Conservation (phyloP, 1,140 invertebrate genomes). For the Diabrotica virgifera region DNA sequence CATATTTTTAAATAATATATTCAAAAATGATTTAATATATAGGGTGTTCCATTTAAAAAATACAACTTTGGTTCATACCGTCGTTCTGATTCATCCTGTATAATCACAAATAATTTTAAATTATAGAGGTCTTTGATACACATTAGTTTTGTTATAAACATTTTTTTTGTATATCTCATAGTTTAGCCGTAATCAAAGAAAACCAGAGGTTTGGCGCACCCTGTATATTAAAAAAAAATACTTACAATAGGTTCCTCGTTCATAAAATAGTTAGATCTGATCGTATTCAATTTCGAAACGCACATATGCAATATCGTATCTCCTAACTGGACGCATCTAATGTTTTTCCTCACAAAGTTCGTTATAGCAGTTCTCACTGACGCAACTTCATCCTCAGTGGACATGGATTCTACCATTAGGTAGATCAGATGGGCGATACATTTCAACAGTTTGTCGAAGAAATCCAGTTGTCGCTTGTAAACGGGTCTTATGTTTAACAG, state of each 20-base stretch:
- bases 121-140: too few species aligned
- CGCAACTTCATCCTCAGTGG: slow-evolving; percentile 51
- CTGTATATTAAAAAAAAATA: slow-evolving; percentile 7
- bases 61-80: too few species aligned
- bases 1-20: too few species aligned
- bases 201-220: too few species aligned
- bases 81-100: too few species aligned
- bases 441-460: slow-evolving; percentile 76
- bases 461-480: slow-evolving; percentile 75
- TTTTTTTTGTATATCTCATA: too few species aligned
- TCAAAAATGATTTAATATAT: too few species aligned
- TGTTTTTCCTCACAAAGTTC: slow-evolving; percentile 60
- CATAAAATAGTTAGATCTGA: slow-evolving; percentile 73
- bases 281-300: slow-evolving; percentile 74
- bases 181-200: too few species aligned
- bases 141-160: too few species aligned
- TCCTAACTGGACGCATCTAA: slow-evolving; percentile 66
- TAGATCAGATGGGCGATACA: slow-evolving; percentile 80
- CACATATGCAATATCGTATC: slow-evolving; percentile 80
- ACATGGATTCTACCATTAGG: slow-evolving; percentile 63
- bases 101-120: too few species aligned
- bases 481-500: slow-evolving; percentile 67
- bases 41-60: too few species aligned
- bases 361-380: slow-evolving; percentile 50
- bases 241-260: slow-evolving; percentile 64